Percentiles rank a stretch among this genome's conserved stretches.
These are phyloP conservation scores for Lasioglossum lativentre DNA, from an alignment of 2,888 invertebrate genomes.

Conservation along the genomic window DNA sequence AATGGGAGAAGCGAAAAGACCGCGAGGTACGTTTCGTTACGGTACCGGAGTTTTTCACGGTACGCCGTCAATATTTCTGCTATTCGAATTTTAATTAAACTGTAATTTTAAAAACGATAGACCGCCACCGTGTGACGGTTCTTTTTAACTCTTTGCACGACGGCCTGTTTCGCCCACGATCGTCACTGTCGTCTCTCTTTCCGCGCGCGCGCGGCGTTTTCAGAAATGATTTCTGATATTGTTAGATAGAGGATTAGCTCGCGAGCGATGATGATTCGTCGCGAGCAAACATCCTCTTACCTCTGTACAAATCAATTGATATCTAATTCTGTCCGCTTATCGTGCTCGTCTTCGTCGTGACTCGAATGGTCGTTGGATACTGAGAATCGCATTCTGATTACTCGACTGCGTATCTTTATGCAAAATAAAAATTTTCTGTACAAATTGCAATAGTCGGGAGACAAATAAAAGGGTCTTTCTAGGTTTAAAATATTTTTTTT, in stretches of 20 bases:
- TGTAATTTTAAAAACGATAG: not conserved
- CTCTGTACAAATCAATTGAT: not conserved
- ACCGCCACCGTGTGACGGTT: not conserved
- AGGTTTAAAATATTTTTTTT: no score
- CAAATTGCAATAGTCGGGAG: no score
- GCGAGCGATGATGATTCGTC: not conserved
- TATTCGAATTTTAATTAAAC: not conserved
- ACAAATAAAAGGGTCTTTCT: no score
- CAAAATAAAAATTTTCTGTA: no score
- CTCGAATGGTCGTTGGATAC: not conserved
- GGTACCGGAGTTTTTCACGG: not conserved
- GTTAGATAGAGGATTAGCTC: not conserved
- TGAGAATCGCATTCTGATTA: not conserved
- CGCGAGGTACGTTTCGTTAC: not conserved
- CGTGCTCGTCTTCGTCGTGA: not conserved
- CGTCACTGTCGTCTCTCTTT: not conserved
- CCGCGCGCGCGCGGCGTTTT: not conserved
- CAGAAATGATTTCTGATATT: not conserved
- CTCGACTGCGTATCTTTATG: no score
- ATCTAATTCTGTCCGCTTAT: slow-evolving; percentile 2
- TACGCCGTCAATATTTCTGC: not conserved
- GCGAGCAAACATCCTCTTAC: not conserved
- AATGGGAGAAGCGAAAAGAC: not conserved
- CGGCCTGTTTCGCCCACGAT: not conserved
- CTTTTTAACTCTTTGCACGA: no score